A percentile compares a stretch with the other conserved stretches of the same genome.
These are phyloP conservation scores for Saturnia pavonia DNA, from an alignment of 2,888 invertebrate species.

Conservation along the genomic window DNA sequence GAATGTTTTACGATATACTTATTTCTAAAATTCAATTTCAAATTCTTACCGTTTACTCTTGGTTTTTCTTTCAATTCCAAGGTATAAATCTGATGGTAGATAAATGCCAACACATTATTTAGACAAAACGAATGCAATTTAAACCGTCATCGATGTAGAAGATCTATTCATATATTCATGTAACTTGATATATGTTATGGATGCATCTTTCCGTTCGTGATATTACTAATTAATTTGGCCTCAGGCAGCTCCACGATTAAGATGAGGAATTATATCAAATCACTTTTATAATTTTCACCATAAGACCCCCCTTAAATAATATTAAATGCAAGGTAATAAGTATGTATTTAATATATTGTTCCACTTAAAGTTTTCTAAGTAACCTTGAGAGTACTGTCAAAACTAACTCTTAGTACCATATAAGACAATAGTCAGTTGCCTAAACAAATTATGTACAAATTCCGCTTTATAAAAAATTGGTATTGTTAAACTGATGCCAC, in stretches of 20 bases:
- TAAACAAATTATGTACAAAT: too few relatives aligned
- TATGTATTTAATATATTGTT: not conserved
- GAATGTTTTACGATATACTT: not conserved
- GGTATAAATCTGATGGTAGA: not conserved
- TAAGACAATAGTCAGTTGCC: too few relatives aligned
- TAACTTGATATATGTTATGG: constrained; percentile 51
- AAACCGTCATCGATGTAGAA: not conserved
- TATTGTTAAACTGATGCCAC: too few relatives aligned
- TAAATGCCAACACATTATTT: not conserved
- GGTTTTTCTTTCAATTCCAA: not conserved
- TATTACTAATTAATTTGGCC: constrained; percentile 28
- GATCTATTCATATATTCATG: constrained; percentile 11
- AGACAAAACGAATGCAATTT: not conserved
- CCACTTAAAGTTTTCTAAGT: not conserved
- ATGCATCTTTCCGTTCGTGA: constrained; percentile 45
- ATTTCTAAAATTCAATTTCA: not conserved
- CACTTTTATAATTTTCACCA: not conserved
- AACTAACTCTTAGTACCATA: too few relatives aligned
- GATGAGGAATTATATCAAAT: not conserved
- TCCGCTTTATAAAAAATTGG: too few relatives aligned
- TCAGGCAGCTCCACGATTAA: constrained; percentile 24
- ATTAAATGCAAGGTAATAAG: not conserved
- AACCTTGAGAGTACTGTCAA: not conserved
- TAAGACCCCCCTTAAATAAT: not conserved
- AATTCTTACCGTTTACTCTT: not conserved